Evolutionary conservation across 2,888 invertebrate species (phyloP), one percentile per base, ranked within the genome.

Genomic region (Drosophila emarginata): DNA sequence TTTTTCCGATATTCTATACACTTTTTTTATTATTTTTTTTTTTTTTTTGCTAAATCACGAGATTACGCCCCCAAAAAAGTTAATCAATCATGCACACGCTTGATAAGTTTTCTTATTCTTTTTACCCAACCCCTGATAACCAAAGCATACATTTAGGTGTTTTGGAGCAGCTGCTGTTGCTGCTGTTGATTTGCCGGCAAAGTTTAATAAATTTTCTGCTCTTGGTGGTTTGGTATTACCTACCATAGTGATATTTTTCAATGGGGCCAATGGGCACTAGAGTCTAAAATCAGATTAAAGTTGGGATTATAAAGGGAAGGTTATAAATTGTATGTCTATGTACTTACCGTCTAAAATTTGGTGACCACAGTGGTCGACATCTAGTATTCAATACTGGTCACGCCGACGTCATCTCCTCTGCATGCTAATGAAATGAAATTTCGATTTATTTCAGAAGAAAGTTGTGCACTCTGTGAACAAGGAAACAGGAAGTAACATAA

Each of bases 31-130:
- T 66, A 56, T 56, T 57, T 66, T 58, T 56, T 57, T 71, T 62
- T 68, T 64, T 50, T 63, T 67, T 67, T 40, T 39, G 78, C 64
- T 60, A 77, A 86, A 80, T 80, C 83, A 83, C 71, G 73, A 72
- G 74, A 85, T 73, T 69, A 73, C 78, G 72, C 69, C 74, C 74
- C 66, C 61, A 61, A 67, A 78, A 83, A 83, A 77, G 74, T 87
- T 85, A 87, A 82, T 82, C 82, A 82, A 82, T 82, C 82, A 82
- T 87, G 79, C 72, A 87, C 76, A 75, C 64, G 65, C 72, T 66
- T 62, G 59, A 64, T 82, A 58, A 61, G 67, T 72, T 74, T 63
- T 77, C 12, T 45, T 45, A 45, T 45, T 70, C 21, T 36, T 60
- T 45, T 21, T 51, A 52, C 60, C 15, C 57, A n/a, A n/a, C 70